phyloP scores from a whole-genome alignment of 2,888 invertebrate genomes.

The Toxonevra muliebris region DNA sequence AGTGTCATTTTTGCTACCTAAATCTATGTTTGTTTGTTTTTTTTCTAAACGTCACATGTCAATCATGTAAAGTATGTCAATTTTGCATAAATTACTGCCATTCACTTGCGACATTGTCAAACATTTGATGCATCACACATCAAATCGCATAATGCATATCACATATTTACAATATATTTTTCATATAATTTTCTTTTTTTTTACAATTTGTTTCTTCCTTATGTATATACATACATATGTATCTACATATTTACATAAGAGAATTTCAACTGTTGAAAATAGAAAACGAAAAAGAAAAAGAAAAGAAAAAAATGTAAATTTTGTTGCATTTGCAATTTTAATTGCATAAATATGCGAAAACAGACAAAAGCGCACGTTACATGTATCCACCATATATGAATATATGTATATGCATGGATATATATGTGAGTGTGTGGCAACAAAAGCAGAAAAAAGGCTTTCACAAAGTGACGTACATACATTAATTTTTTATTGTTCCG shows the following conservation, averaged over 20 bases:
- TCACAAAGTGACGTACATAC: constrained; percentile 16
- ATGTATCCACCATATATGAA: neutral
- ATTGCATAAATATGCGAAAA: constrained; percentile 58
- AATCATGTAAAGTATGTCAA: constrained; percentile 40
- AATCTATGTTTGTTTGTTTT: no score
- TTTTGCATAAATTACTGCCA: constrained; percentile 35
- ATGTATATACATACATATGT: constrained; percentile 17
- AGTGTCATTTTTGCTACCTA: no score
- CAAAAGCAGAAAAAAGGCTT: constrained; percentile 14
- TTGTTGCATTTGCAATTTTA: constrained; percentile 60
- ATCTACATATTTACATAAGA: constrained; percentile 29
- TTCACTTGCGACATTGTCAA: neutral
- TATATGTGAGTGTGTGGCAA: neutral
- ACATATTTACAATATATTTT: constrained; percentile 11
- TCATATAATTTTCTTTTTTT: constrained; percentile 17
- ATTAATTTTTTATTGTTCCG: no score
- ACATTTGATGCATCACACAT: constrained; percentile 1
- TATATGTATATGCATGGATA: neutral
- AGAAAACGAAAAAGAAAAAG: neutral
- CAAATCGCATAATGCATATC: neutral
- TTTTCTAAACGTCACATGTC: constrained; percentile 20
- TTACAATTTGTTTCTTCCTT: constrained; percentile 22
- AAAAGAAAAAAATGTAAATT: constrained; percentile 26
- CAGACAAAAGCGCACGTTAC: constrained; percentile 17
- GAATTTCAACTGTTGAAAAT: constrained; percentile 17